Conservation (phyloP, 2,797 vertebrate genomes). For the Tolypeutes matacus region DNA sequence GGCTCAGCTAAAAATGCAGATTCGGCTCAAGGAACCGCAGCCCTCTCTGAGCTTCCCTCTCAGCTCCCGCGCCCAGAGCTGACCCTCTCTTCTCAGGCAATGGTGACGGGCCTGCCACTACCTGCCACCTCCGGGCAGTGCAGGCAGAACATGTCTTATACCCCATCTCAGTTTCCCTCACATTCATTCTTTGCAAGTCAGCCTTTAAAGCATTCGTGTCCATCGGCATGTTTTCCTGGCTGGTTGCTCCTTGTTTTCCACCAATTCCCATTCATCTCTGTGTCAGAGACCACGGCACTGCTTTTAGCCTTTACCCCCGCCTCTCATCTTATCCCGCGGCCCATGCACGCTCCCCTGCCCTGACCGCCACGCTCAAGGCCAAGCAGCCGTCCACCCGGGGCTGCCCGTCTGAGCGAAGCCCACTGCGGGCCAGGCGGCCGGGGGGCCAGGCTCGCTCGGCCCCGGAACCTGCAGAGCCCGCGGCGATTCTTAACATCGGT, state of each 20-base stretch:
- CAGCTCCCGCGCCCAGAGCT: too few species aligned
- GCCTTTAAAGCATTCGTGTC: background rate
- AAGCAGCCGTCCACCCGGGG: background rate
- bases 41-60: background rate
- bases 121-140: background rate
- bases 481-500: background rate
- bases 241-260: background rate
- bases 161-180: background rate
- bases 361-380: background rate
- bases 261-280: background rate
- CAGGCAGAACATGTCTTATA: background rate
- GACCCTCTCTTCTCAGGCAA: background rate
- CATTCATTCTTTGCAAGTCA: background rate
- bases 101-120: accelerated
- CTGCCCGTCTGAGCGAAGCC: accelerated
- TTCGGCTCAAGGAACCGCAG: too few species aligned
- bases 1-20: background rate
- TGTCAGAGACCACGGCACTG: background rate
- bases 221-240: background rate
- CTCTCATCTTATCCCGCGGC: background rate
- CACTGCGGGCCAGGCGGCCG: background rate
- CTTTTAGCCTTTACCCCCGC: background rate
- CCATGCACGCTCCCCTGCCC: accelerated
- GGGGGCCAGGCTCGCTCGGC: too few species aligned
- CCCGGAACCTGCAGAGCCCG: background rate